phyloP scores from a whole-genome alignment of 2,888 invertebrate species.

The Parnassius orleans region DNA sequence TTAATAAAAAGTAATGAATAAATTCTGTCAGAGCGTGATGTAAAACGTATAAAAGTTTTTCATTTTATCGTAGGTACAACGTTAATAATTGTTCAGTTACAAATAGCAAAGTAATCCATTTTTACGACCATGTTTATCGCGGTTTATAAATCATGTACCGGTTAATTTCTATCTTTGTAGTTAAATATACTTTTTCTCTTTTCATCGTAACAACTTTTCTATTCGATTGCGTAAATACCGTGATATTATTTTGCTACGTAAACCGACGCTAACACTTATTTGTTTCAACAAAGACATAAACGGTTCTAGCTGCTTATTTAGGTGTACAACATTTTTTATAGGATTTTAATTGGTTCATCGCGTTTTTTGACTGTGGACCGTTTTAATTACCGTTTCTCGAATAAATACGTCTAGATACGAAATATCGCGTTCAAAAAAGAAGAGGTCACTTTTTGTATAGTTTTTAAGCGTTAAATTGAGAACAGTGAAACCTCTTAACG shows the following conservation, averaged over 20 bases:
- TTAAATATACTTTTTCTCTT: background rate
- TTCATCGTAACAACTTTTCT: background rate
- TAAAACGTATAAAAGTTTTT: no score
- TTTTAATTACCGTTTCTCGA: background rate
- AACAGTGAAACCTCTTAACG: no score
- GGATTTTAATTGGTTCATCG: background rate
- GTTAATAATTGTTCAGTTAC: no score
- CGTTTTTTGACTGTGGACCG: slow-evolving; percentile 16
- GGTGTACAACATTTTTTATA: background rate
- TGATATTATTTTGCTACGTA: background rate
- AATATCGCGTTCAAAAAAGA: background rate
- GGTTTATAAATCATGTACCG: no score
- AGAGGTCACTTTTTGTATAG: background rate
- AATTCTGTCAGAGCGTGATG: no score
- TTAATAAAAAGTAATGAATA: no score
- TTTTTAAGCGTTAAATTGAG: background rate
- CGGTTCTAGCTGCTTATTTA: background rate
- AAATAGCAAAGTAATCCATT: no score
- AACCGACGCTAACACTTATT: background rate
- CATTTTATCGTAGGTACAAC: no score
- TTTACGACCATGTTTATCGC: no score
- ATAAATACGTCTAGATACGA: background rate
- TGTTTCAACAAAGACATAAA: background rate
- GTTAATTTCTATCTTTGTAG: no score
- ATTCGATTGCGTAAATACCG: background rate